These are phyloP conservation scores for Scaptomyza caliginosa DNA, from an alignment of 2,888 invertebrate genomes.

Conservation along the genomic window DNA sequence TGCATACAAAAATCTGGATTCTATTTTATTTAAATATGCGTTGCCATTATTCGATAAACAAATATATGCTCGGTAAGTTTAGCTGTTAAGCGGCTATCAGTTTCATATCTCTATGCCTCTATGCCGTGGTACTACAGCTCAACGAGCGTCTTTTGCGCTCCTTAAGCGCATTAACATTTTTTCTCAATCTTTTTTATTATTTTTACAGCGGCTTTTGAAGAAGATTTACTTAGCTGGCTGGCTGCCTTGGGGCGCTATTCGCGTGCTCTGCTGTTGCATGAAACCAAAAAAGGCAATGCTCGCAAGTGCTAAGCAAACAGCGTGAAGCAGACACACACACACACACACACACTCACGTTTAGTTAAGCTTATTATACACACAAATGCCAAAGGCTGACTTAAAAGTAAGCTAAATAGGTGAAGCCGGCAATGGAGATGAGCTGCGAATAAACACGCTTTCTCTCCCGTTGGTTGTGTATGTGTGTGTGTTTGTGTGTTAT, in stretches of 20 bases:
- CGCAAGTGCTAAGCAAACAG: constrained; percentile 60
- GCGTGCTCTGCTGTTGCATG: constrained; percentile 55
- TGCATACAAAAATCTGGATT: not conserved
- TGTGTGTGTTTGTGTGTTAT: constrained; percentile 31
- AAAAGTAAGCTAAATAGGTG: constrained; percentile 48
- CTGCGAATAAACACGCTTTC: constrained; percentile 16
- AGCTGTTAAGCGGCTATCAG: constrained; percentile 24
- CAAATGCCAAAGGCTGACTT: constrained; percentile 59
- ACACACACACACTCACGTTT: constrained; percentile 14
- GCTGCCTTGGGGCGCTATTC: constrained; percentile 35
- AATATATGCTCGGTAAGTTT: not conserved
- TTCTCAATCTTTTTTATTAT: constrained; percentile 3
- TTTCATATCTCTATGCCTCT: constrained; percentile 12
- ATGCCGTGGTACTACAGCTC: not conserved
- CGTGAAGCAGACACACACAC: constrained; percentile 13
- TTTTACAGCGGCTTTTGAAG: constrained; percentile 22
- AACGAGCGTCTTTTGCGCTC: not conserved
- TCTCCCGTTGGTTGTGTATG: not conserved
- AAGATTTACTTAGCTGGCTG: constrained; percentile 34
- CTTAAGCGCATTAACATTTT: constrained; percentile 14
- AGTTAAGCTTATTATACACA: constrained; percentile 64
- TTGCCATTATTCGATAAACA: not conserved
- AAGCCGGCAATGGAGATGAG: constrained; percentile 35
- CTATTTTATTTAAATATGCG: not conserved
- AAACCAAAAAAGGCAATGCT: constrained; percentile 40